phyloP scores from a whole-genome alignment of 1,140 invertebrate species.

The Drosophila leontia region DNA sequence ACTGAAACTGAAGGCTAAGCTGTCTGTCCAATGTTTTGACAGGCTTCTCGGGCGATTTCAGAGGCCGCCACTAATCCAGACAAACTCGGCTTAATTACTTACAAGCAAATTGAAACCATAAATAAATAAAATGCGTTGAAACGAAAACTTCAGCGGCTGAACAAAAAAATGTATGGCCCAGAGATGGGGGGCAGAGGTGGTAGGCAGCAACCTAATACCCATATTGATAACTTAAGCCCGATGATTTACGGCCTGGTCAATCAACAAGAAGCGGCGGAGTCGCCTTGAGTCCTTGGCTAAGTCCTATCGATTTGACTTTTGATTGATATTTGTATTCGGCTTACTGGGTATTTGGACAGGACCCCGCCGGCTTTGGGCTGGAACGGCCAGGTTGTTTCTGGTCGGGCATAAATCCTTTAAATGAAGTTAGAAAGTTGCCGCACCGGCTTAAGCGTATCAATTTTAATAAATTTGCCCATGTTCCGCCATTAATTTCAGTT shows the following conservation, averaged over 20 bases:
- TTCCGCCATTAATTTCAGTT: constrained; percentile 78
- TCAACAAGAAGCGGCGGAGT: constrained; percentile 36
- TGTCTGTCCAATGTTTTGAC: constrained; percentile 52
- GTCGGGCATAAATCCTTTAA: constrained; percentile 67
- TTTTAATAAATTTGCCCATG: constrained; percentile 80
- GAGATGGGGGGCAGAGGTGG: neutral
- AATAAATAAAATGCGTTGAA: constrained; percentile 79
- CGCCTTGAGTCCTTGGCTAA: constrained; percentile 50
- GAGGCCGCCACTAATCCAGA: constrained; percentile 70
- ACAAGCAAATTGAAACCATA: constrained; percentile 80
- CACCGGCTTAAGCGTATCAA: constrained; percentile 64
- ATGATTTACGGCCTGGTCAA: constrained; percentile 67
- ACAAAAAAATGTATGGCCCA: constrained; percentile 40
- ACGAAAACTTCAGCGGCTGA: constrained; percentile 58
- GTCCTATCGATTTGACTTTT: constrained; percentile 80
- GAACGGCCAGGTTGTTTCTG: constrained; percentile 34
- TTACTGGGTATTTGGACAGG: constrained; percentile 45
- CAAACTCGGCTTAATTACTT: constrained; percentile 81
- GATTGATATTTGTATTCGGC: constrained; percentile 69
- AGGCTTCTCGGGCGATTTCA: constrained; percentile 56
- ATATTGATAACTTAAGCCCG: constrained; percentile 81
- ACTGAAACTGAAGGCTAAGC: constrained; percentile 30
- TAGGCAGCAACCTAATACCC: constrained; percentile 50
- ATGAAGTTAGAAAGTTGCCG: constrained; percentile 76
- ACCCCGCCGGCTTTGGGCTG: neutral